phyloP scores from a whole-genome alignment of 2,797 vertebrate species.

The Novumbra hubbsi region DNA sequence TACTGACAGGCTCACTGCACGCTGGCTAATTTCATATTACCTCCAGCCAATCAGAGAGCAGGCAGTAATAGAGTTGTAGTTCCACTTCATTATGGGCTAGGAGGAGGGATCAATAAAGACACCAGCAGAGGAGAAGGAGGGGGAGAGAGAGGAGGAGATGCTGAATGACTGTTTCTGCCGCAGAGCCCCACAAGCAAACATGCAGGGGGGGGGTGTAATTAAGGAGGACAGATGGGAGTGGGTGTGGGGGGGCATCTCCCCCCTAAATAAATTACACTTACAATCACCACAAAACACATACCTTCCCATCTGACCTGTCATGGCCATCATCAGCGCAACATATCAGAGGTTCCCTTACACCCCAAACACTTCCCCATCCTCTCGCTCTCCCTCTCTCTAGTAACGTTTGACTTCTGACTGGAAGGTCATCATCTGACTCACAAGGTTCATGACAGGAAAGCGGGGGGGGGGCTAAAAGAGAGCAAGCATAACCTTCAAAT shows the following conservation, averaged over 20 bases:
- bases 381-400: constrained; percentile 4
- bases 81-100: constrained; percentile 90
- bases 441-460: constrained; percentile 35
- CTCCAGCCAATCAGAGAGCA: constrained; percentile 87
- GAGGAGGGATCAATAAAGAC: constrained; percentile 86
- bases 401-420: constrained; percentile 37
- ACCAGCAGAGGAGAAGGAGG: constrained; percentile 71
- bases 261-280: constrained; percentile 65
- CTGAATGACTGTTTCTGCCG: constrained; percentile 31
- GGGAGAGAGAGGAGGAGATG: constrained; percentile 47
- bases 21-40: constrained; percentile 99
- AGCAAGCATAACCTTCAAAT: constrained; percentile 59
- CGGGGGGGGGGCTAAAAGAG: constrained; percentile 22
- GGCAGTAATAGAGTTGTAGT: constrained; percentile 94
- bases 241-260: constrained; percentile 52
- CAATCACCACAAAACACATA: constrained; percentile 43
- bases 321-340: constrained; percentile 47
- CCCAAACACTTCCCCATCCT: background rate
- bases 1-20: constrained; percentile 93
- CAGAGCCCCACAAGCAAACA: constrained; percentile 49
- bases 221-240: constrained; percentile 38
- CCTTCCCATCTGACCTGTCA: constrained; percentile 44
- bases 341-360: constrained; percentile 12
- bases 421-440: constrained; percentile 62
- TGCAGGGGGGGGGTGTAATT: constrained; percentile 44